Percentiles rank a stretch among this genome's conserved stretches.
Conservation (phyloP, 2,113 vertebrate genomes). For the Rhabdomys dilectus region DNA sequence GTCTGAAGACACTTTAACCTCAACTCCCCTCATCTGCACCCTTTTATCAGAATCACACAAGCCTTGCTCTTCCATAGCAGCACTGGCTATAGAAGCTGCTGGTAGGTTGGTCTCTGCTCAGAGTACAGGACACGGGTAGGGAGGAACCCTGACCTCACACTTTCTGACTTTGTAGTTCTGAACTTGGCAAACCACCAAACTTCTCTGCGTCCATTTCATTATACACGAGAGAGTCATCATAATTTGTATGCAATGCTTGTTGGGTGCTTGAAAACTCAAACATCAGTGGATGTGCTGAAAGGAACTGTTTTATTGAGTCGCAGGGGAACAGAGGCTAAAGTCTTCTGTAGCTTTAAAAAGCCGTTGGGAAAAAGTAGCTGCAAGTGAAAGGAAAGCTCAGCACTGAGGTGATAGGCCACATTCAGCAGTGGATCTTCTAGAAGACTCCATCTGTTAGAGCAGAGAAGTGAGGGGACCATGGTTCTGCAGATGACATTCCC, state of each 20-base stretch:
- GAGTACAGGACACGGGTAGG: neutral
- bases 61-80: neutral
- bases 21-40: neutral
- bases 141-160: neutral
- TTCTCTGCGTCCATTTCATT: neutral
- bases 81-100: neutral
- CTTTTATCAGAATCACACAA: neutral
- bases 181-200: neutral
- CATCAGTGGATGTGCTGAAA: neutral
- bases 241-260: neutral
- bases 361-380: neutral
- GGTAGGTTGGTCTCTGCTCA: neutral
- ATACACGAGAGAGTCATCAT: neutral
- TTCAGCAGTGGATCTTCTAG: neutral
- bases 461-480: neutral
- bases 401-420: neutral
- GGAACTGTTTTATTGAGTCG: neutral
- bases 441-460: neutral
- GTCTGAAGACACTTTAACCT: neutral
- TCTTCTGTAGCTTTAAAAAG: neutral
- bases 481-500: neutral
- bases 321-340: neutral
- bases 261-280: constrained; percentile 1
- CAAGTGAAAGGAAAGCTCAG: neutral
- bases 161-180: neutral